These are phyloP conservation scores for Orchestia grillus DNA, from an alignment of 1,140 invertebrate genomes.

Conservation along the genomic window DNA sequence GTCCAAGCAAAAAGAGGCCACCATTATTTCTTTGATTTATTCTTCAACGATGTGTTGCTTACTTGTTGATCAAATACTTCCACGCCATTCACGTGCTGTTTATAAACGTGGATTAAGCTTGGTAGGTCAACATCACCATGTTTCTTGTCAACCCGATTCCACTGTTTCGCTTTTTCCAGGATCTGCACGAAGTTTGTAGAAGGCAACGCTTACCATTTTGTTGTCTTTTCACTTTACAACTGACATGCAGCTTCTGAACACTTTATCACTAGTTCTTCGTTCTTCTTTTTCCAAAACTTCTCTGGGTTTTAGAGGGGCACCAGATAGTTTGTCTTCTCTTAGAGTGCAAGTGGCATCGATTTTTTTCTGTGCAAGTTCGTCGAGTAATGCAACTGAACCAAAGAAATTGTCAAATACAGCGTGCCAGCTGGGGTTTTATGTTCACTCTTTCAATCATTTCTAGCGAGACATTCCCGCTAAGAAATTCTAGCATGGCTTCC, in stretches of 20 bases:
- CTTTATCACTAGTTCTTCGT: conserved; percentile 50
- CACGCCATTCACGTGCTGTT: background rate
- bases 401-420: conserved; percentile 59
- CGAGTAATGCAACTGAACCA: no score
- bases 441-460: conserved; percentile 53
- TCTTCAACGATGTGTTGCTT: background rate
- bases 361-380: conserved; percentile 48
- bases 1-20: no score
- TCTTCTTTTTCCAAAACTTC: no score
- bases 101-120: background rate
- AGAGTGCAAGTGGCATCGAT: conserved; percentile 52
- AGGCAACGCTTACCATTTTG: conserved; percentile 10
- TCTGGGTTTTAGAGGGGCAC: conserved; percentile 41
- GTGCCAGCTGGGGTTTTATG: conserved; percentile 39
- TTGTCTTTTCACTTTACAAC: conserved; percentile 25
- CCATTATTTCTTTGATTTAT: conserved; percentile 20
- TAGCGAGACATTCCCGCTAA: conserved; percentile 26
- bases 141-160: background rate
- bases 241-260: conserved; percentile 12
- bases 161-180: background rate
- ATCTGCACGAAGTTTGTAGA: background rate
- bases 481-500: conserved; percentile 54
- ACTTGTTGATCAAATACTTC: conserved; percentile 16
- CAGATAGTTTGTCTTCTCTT: no score
- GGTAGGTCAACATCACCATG: background rate